phyloP scores from a whole-genome alignment of 1,140 invertebrate genomes.

The Samia ricini region DNA sequence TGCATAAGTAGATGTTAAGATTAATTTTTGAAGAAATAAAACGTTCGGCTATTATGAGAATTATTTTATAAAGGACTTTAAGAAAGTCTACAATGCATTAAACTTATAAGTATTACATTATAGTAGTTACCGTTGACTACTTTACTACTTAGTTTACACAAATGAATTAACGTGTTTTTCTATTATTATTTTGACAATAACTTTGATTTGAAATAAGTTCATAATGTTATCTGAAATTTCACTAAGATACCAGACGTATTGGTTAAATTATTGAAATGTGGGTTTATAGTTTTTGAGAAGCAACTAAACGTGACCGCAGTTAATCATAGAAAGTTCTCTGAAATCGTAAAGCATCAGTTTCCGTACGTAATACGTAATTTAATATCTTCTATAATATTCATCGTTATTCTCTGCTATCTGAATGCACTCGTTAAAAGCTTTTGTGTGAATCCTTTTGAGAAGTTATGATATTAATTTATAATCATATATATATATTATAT shows the following conservation, averaged over 20 bases:
- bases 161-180: too few species aligned
- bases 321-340: constrained; percentile 25
- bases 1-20: too few species aligned
- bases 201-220: background rate
- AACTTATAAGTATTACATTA: too few species aligned
- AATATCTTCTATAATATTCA: background rate
- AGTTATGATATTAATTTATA: too few species aligned
- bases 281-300: constrained; percentile 68
- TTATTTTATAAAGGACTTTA: too few species aligned
- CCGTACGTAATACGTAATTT: constrained; percentile 3
- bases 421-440: background rate
- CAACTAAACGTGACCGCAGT: constrained; percentile 17
- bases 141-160: background rate
- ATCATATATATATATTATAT: too few species aligned
- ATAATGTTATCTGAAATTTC: background rate
- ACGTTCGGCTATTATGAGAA: too few species aligned
- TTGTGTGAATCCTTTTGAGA: too few species aligned
- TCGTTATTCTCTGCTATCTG: background rate
- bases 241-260: background rate
- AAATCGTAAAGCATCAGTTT: constrained; percentile 37
- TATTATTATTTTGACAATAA: background rate
- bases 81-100: too few species aligned
- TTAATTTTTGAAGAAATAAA: too few species aligned
- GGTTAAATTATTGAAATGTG: constrained; percentile 29
- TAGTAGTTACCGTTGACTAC: background rate